phyloP scores from a whole-genome alignment of 2,888 invertebrate species.

The Syritta pipiens region DNA sequence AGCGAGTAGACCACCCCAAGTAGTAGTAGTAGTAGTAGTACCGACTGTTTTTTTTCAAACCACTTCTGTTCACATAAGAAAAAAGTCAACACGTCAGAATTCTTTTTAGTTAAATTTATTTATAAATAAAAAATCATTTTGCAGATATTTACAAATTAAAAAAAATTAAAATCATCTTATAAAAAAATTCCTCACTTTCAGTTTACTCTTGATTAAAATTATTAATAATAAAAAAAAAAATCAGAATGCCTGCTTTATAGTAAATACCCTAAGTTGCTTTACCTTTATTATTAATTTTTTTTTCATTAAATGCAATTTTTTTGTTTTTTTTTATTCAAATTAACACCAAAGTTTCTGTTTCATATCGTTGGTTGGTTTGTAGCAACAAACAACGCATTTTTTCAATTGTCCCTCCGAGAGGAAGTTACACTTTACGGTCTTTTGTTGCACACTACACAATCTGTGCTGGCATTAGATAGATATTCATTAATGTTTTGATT shows the following conservation, averaged over 20 bases:
- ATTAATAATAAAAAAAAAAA: conserved; percentile 21
- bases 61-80: no score
- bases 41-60: no score
- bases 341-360: background rate
- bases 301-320: conserved; percentile 2
- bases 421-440: no score
- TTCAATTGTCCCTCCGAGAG: no score
- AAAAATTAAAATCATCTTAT: conserved; percentile 36
- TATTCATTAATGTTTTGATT: no score
- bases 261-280: conserved; percentile 25
- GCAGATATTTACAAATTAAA: conserved; percentile 57
- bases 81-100: no score
- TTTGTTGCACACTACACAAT: conserved; percentile 16
- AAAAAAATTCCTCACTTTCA: conserved; percentile 5
- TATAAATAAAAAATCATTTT: conserved; percentile 51
- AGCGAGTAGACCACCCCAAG: no score
- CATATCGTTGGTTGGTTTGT: no score
- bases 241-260: conserved; percentile 26
- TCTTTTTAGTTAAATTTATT: conserved; percentile 45
- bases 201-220: conserved; percentile 23
- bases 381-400: no score
- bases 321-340: background rate
- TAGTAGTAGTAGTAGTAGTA: no score
- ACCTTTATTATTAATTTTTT: background rate
- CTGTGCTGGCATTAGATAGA: background rate